Evolutionary conservation across 2,113 vertebrate species (phyloP).

Genomic region (Scartelaos histophorus): DNA sequence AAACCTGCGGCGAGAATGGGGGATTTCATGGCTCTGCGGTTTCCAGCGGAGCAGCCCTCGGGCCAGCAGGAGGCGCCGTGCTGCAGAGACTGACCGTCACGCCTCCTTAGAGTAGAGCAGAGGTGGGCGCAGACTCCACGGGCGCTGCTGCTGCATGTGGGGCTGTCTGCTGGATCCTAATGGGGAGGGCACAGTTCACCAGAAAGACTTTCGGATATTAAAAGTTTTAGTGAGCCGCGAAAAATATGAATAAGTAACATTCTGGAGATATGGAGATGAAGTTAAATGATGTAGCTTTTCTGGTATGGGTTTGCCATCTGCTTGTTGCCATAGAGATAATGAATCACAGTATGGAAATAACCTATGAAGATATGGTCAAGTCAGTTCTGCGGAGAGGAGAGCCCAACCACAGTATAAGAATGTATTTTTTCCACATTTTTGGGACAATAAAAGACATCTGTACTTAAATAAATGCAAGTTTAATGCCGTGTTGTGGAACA

Average conservation of each 20-base stretch:
- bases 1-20: constrained; percentile 26
- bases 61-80: constrained; percentile 24
- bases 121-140: constrained; percentile 2
- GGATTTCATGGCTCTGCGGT: constrained; percentile 36
- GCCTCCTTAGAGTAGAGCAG: constrained; percentile 7
- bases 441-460: no score
- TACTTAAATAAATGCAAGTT: no score
- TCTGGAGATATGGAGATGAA: not conserved
- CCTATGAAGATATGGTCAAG: no score
- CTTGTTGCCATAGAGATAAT: no score
- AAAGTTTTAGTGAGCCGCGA: not conserved
- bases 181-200: not conserved
- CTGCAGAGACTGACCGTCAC: constrained; percentile 23
- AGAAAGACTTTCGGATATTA: not conserved
- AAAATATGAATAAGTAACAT: not conserved
- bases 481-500: no score
- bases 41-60: constrained; percentile 31
- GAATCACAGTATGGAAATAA: no score
- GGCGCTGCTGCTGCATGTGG: not conserved
- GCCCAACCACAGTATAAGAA: no score
- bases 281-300: no score
- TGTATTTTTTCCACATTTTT: no score
- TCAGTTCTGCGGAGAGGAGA: no score
- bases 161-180: constrained; percentile 10
- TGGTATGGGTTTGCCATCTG: no score